A percentile compares a stretch with the other conserved stretches of the same genome.
phyloP scores from a whole-genome alignment of 64 coral and sea anemone species.

The Porites lutea region DNA sequence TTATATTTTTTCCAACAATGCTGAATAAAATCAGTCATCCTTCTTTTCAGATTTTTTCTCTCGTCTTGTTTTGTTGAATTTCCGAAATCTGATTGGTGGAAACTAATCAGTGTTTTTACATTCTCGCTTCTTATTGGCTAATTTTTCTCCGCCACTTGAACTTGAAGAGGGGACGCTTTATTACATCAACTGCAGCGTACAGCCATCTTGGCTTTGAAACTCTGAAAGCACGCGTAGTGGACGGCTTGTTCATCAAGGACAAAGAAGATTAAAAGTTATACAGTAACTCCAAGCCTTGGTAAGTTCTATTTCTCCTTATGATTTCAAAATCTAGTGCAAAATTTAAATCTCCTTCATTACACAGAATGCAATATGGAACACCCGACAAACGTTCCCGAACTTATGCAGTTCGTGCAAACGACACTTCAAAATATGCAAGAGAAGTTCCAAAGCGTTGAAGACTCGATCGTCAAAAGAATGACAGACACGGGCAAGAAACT shows the following conservation, averaged over 20 bases:
- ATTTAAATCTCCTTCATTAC: not conserved
- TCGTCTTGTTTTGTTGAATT: not conserved
- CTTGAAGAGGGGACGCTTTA: not conserved
- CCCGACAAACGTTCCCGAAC: slow-evolving; percentile 80
- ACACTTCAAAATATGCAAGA: slow-evolving; percentile 93
- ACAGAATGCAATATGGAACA: slow-evolving; percentile 69
- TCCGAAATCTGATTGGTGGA: not conserved
- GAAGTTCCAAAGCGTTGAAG: slow-evolving; percentile 89
- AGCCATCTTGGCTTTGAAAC: not conserved
- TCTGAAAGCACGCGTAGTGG: no score
- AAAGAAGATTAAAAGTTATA: not conserved
- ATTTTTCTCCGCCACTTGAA: not conserved
- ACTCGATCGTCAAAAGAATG: slow-evolving; percentile 86
- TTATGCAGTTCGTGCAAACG: slow-evolving; percentile 93
- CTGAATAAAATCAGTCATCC: not conserved
- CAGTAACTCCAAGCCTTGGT: not conserved
- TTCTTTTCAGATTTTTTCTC: not conserved
- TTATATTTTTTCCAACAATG: no score
- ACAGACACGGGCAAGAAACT: slow-evolving; percentile 87
- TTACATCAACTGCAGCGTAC: not conserved
- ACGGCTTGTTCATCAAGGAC: not conserved
- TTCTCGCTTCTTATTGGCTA: slow-evolving; percentile 33
- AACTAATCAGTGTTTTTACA: not conserved
- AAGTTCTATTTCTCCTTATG: not conserved
- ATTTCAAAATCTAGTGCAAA: not conserved